These are phyloP conservation scores for Sebastiscus tertius DNA, from an alignment of 2,797 vertebrate genomes.

Conservation along the genomic window DNA sequence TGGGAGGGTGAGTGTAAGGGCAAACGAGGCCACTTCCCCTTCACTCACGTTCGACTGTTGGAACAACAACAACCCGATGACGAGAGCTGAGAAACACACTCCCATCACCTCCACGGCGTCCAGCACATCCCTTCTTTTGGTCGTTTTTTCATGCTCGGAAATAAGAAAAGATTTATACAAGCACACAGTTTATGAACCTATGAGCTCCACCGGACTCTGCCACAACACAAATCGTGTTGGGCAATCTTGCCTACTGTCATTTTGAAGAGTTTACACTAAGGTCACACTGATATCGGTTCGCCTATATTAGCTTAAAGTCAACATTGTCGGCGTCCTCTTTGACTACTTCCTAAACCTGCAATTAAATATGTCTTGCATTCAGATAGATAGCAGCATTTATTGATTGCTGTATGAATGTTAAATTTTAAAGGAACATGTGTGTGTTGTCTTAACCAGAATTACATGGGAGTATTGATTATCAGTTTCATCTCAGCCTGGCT, in stretches of 20 bases:
- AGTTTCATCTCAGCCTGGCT: background rate
- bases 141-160: slow-evolving; percentile 5
- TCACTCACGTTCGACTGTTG: slow-evolving; percentile 96
- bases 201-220: slow-evolving; percentile 2
- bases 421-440: background rate
- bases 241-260: background rate
- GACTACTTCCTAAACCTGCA: background rate
- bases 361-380: background rate
- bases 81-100: slow-evolving; percentile 64
- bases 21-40: slow-evolving; percentile 95
- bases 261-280: slow-evolving; percentile 45
- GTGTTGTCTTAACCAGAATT: background rate
- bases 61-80: slow-evolving; percentile 93
- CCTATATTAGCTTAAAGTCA: background rate
- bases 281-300: slow-evolving; percentile 48
- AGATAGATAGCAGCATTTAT: background rate
- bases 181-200: slow-evolving; percentile 48
- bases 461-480: background rate
- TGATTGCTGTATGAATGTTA: background rate
- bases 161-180: slow-evolving; percentile 25
- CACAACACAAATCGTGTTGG: background rate
- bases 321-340: background rate
- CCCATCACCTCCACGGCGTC: background rate
- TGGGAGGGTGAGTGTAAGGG: slow-evolving; percentile 99
- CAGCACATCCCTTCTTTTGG: background rate